Evolutionary conservation across 2,113 vertebrate species (phyloP), one percentile per base, ranked within the genome.

Genomic region (Albula goreensis): DNA sequence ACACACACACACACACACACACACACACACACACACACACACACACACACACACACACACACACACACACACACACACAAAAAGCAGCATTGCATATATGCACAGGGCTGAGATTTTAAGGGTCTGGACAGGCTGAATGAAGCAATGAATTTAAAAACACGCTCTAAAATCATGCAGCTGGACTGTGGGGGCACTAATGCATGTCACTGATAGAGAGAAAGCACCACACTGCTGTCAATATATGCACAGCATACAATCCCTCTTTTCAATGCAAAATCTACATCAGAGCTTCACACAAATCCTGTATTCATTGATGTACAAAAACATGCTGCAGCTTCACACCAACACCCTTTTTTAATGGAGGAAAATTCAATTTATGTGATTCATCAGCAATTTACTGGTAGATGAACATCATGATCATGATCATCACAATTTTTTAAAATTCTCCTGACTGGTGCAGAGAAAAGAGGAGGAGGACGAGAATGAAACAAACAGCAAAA

Each of bases 1-100:
- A 41, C 13, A 74, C 48, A 77, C 63, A 53, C 60, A 50, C 49
- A 50, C 50, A 83, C 82, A 83, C n/a, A 52, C 49, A 41, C 51
- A 53, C 53, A 78, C 70, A 57, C 22, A 57, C 52, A 83, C 80
- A 50, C 50, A 82, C 50, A 81, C 15, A 56, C 25, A 56, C 80
- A 81, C 80, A 50, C 80, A 53, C 81, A 41, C 82, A 31, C 57
- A 82, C 57, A 48, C 82, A 83, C 82, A 83, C 41, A 66, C 57
- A 83, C 56, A 22, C 57, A 66, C 53, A 60, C 31, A 83, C 13
- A 12, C 22, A 83, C 82, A 83, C 17, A 4, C 50, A 81, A 50
- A 11, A 41, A 41, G 31, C 31, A 41, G 31, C 31, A 41, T 41
- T 41, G 31, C 31, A 41, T 41, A 41, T 1, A 41, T 41, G 31